phyloP scores from a whole-genome alignment of 2,797 vertebrate genomes.

The Orestias chungarensis region DNA sequence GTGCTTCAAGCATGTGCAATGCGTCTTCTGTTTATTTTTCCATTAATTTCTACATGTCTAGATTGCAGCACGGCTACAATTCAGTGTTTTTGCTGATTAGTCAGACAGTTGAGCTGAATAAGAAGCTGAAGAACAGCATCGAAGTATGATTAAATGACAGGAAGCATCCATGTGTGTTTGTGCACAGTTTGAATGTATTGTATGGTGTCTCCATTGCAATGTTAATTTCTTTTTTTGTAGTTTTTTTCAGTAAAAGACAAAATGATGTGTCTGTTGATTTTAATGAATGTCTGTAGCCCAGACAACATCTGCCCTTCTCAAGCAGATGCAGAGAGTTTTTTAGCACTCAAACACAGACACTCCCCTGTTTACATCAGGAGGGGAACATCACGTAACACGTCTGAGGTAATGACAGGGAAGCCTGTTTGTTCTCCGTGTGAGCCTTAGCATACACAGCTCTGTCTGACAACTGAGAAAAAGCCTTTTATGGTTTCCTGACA shows the following conservation, averaged over 20 bases:
- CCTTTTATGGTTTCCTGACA: conserved; percentile 47
- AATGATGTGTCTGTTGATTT: background rate
- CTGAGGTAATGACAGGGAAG: conserved; percentile 58
- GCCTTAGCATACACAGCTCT: conserved; percentile 13
- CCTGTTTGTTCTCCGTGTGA: conserved; percentile 27
- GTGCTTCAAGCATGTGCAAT: conserved; percentile 57
- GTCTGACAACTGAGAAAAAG: conserved; percentile 36
- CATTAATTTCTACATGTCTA: conserved; percentile 59
- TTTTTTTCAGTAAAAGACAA: background rate
- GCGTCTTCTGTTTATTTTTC: conserved; percentile 37
- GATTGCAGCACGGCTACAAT: background rate
- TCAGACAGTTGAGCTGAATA: conserved; percentile 21
- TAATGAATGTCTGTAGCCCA: conserved; percentile 52
- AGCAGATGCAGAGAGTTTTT: conserved; percentile 56
- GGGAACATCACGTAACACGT: conserved; percentile 54
- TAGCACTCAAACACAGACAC: conserved; percentile 39
- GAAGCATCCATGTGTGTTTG: background rate
- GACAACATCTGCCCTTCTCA: conserved; percentile 50
- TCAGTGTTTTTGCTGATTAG: conserved; percentile 50
- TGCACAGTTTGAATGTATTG: background rate
- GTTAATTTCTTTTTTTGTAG: background rate
- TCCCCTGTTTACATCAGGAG: conserved; percentile 58
- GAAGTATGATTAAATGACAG: conserved; percentile 27
- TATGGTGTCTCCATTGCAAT: background rate
- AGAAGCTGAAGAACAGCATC: conserved; percentile 12